Evolutionary conservation across 2,113 vertebrate species (phyloP), one percentile per base, ranked within the genome.

Genomic region (Tachycineta bicolor): DNA sequence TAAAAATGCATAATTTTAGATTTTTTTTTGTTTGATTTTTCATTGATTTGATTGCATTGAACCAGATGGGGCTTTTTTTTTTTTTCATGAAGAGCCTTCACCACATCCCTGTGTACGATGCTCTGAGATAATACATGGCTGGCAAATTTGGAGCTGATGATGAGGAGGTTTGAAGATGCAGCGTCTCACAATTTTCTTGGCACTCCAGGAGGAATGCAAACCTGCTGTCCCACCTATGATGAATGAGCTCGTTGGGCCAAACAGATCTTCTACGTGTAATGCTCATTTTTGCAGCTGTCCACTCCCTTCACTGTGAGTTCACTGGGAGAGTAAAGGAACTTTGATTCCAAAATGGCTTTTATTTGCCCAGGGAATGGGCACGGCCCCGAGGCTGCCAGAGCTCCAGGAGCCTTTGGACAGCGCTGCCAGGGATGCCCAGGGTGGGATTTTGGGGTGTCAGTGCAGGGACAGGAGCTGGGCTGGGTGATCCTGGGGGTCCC

Each of bases 1-100:
- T 97, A 95, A 96, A 97, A 96, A 93, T 84, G 74, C 76, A 13
- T 94, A 77, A 96, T 90, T 90, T 90, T 75, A 90, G 65, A 83
- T 64, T 89, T 94, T 96, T 94, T 96, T 96, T 89, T 90, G 80
- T 97, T 94, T 94, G 62, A 62, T 97, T 97, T 97, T 93, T 78
- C 0, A 16, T 91, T 95, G 55, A 95, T 95, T 96, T 91, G 67
- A 92, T 95, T 93, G 78, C 96, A 93, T 76, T 85, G 94, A 96
- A 87, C 87, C 95, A 97, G 97, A 96, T 97, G 95, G 41, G 14
- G 11, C 58, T 39, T 19, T 9, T 18, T 39, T 19, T 9, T 18
- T 68, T 53, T 87, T 85, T 18, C 53, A 33, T 24, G 46, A 31
- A 52, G 16, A 93, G 68, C 87, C 87, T 92, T 63, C 14, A 49